Evolutionary conservation across 2,113 vertebrate genomes (phyloP).

Genomic region (Cygnus buccinator): DNA sequence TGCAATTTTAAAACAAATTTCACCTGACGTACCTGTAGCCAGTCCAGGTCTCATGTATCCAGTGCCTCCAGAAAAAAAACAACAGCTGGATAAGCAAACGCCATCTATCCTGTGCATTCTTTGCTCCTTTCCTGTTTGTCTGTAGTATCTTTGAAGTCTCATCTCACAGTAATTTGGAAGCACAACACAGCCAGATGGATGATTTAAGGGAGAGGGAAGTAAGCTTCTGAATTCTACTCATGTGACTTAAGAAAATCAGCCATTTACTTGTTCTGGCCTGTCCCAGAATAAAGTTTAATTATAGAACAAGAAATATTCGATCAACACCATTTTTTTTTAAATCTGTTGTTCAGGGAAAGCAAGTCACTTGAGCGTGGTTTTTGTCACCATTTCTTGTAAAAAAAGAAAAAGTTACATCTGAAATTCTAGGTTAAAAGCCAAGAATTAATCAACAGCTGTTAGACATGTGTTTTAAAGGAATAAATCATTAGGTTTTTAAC

Average conservation of each 20-base stretch:
- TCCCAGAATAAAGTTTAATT: not conserved
- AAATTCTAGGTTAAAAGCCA: conserved; percentile 1
- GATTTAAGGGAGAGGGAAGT: not conserved
- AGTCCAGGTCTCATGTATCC: not conserved
- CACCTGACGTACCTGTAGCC: not conserved
- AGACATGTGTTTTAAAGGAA: not conserved
- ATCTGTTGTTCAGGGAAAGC: not conserved
- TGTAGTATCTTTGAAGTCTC: not conserved
- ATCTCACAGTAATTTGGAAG: not conserved
- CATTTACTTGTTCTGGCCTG: not conserved
- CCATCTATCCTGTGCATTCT: not conserved
- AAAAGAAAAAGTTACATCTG: not conserved
- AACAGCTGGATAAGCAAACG: not conserved
- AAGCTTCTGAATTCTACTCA: not conserved
- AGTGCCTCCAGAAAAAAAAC: not conserved
- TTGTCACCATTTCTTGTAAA: not conserved
- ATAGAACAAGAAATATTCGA: not conserved
- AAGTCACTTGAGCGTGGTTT: not conserved
- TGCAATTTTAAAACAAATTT: not conserved
- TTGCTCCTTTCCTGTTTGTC: not conserved
- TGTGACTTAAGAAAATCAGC: not conserved
- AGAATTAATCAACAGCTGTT: not conserved
- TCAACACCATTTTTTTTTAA: not conserved
- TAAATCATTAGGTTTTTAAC: not conserved
- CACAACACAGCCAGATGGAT: not conserved